Evolutionary conservation across 2,888 invertebrate genomes (phyloP), one percentile per base, ranked within the genome.

Genomic region (Ctena decussata): DNA sequence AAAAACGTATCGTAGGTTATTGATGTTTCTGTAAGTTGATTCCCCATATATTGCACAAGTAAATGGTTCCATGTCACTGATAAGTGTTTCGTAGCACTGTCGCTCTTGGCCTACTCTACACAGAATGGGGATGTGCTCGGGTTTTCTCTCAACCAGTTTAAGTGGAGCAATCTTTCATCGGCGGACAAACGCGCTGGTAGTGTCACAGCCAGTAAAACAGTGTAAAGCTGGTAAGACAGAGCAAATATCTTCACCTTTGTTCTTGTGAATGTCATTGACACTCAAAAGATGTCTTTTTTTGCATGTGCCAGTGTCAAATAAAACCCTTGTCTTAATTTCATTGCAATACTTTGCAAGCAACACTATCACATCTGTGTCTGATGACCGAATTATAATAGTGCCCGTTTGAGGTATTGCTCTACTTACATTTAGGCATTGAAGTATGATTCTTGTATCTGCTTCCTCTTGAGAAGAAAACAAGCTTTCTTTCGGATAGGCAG

Each of bases 301-400:
- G 46, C 46, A 15, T n/a, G 21, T 46, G 21, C 46, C 84, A 41
- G 84, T 87, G 77, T 84, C 87, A 80, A 87, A 87, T 0, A 82
- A 27, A 5, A 41, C 15, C 15, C 15, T 18, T 12, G 46, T 5
- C 18, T 46, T 46, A 46, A 5, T 46, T 5, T 46, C 46, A 15
- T 46, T 46, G 46, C 0, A 27, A 70, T 77, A 87, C 30, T 37
- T 80, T 5, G 53, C 0, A 0, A 85, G 79, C 2, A 86, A 70
- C 0, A 88, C 60, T 0, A 84, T 18, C 0, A 88, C 82, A 83
- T 73, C 88, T 24, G 86, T 46, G 46, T 46, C 46, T 12, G 46
- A n/a, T 46, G 46, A 46, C 21, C 46, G 12, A 21, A 89, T 77
- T 3, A 41, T 60, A 30, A 18, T 69, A 12, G 27, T 44, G 15